Percentiles rank a stretch among this genome's conserved stretches.
Conservation (phyloP, 2,888 invertebrate species). For the Antheraea assamensis region DNA sequence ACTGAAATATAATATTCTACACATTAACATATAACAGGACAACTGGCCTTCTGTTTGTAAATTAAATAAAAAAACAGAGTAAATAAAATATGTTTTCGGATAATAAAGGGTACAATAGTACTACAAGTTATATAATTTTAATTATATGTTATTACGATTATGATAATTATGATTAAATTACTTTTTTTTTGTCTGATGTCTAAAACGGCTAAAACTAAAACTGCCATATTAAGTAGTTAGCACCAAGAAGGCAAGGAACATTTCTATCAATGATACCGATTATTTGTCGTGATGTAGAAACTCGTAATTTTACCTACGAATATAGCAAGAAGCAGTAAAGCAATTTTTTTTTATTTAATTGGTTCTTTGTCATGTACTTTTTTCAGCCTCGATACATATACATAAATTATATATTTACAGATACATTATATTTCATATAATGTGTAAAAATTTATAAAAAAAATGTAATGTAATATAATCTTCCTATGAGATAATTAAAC, state of each 20-base stretch:
- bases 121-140: neutral
- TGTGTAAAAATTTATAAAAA: no score
- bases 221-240: neutral
- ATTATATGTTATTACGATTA: neutral
- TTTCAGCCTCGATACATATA: neutral
- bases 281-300: neutral
- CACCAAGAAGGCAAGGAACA: neutral
- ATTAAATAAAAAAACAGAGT: neutral
- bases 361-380: neutral
- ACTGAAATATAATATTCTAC: slow-evolving; percentile 24
- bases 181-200: neutral
- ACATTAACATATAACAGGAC: neutral
- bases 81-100: neutral
- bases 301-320: neutral
- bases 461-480: neutral
- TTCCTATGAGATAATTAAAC: neutral
- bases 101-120: no score
- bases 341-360: neutral
- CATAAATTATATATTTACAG: neutral
- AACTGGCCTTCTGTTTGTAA: neutral
- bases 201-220: neutral
- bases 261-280: neutral
- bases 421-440: no score
- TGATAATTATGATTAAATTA: neutral
- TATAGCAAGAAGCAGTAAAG: neutral